A percentile compares a stretch with the other conserved stretches of the same genome.
These are phyloP conservation scores for Subacronicta megacephala DNA, from an alignment of 2,888 invertebrate genomes.

Conservation along the genomic window DNA sequence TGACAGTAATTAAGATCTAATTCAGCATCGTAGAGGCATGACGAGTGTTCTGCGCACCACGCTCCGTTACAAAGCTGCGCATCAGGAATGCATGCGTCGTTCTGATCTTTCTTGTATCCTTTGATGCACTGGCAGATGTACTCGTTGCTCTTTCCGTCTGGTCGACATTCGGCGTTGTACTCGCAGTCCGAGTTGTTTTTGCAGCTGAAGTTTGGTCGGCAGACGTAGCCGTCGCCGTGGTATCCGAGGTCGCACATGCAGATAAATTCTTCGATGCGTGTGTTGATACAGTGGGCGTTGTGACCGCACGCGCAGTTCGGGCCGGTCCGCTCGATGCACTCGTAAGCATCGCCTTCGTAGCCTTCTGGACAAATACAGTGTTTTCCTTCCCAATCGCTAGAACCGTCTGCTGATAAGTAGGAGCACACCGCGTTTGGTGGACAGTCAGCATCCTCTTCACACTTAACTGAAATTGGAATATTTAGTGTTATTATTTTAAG, in stretches of 20 bases:
- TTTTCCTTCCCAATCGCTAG: constrained; percentile 65
- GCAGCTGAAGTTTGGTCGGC: constrained; percentile 92
- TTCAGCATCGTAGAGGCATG: constrained; percentile 92
- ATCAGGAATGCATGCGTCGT: constrained; percentile 90
- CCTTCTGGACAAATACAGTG: constrained; percentile 95
- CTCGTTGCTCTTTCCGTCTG: constrained; percentile 86
- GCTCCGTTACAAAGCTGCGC: constrained; percentile 90
- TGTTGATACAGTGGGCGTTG: constrained; percentile 93
- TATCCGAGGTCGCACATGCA: constrained; percentile 95
- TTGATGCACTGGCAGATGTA: constrained; percentile 94
- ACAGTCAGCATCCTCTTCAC: constrained; percentile 94
- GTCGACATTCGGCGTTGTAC: constrained; percentile 93
- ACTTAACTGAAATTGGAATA: constrained; percentile 90
- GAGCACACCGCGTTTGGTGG: constrained; percentile 95
- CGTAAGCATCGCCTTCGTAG: constrained; percentile 95
- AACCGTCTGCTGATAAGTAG: constrained; percentile 76
- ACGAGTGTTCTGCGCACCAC: constrained; percentile 91
- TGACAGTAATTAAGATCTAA: constrained; percentile 93
- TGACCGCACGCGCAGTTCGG: constrained; percentile 91
- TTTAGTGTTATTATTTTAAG: constrained; percentile 6
- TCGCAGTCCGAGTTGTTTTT: constrained; percentile 91
- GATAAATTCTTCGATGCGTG: constrained; percentile 91
- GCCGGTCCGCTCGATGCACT: constrained; percentile 90
- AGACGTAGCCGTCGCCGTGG: constrained; percentile 95
- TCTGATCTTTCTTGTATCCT: constrained; percentile 92